Evolutionary conservation across 64 coral and sea anemone species (phyloP).

Genomic region (Platygyra sinensis): DNA sequence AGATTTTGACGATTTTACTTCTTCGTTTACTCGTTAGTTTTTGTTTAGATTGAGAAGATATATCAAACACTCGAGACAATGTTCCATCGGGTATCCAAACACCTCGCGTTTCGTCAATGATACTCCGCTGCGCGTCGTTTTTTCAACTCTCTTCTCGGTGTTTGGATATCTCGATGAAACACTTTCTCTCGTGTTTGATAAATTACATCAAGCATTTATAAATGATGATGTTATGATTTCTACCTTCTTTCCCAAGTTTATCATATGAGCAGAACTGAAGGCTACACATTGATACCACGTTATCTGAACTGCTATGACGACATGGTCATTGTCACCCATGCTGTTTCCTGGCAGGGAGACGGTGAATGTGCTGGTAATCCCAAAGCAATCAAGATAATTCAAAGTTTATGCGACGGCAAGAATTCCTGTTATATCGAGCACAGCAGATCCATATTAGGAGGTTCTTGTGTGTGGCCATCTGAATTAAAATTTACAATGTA

Average conservation of each 20-base stretch:
- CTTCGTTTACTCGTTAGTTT: too few species aligned
- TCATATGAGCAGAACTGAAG: background rate
- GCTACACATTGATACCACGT: background rate
- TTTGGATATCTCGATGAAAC: too few species aligned
- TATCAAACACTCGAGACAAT: too few species aligned
- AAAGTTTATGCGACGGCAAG: constrained; percentile 40
- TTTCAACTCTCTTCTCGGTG: too few species aligned
- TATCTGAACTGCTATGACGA: constrained; percentile 56
- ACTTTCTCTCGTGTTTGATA: too few species aligned
- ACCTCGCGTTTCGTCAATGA: too few species aligned
- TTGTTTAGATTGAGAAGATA: too few species aligned
- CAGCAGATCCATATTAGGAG: background rate
- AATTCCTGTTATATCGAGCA: background rate
- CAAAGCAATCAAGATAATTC: background rate
- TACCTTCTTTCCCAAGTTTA: constrained; percentile 26
- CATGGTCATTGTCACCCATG: constrained; percentile 49
- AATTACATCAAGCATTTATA: too few species aligned
- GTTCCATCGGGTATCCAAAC: too few species aligned
- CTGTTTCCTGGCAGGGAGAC: background rate
- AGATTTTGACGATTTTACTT: too few species aligned
- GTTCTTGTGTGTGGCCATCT: background rate
- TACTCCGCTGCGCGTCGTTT: too few species aligned
- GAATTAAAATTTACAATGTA: constrained; percentile 33
- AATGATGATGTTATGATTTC: background rate
- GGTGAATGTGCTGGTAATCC: background rate